Base-by-base conservation (phyloP, 2,797 vertebrate species). In the Eurystomus glaucurus region DNA sequence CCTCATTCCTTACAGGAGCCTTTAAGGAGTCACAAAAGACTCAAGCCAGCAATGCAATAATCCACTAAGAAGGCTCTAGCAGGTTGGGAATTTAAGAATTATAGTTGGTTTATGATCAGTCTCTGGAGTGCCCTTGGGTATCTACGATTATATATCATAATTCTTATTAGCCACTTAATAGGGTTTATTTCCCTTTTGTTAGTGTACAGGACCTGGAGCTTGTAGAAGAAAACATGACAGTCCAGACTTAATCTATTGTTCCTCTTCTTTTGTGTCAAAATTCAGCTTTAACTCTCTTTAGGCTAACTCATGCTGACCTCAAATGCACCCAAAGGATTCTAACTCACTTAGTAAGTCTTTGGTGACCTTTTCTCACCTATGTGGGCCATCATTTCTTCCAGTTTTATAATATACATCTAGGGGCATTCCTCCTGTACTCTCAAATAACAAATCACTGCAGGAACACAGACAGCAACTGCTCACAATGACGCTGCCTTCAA, bases 401-500 rank as follows among this genome's bases (percentile, higher is more conserved):
- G 33, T 74, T 94, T 92, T 82, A 71, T 74, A 41, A 96, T 92
- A 90, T 17, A 82, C 71, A 88, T 92, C 70, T 66, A 82, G 28
- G 37, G 62, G 60, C 74, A 69, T 50, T 91, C 50, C 91, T 89
- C 65, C 80, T 48, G 29, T 69, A 84, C 37, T 84, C 75, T 88
- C 74, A 70, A 88, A 95, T 85, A 74, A 88, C 92, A 85, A 60
- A 92, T 94, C 80, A 66, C 90, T 76, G 70, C 85, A 89, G 66
- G 23, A 96, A 86, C 57, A 94, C 29, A 84, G 93, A 93, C 65
- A 90, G 85, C 71, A 94, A 94, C 48, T 66, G 77, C 83, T 96
- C 88, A 88, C 74, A 79, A 70, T 46, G 46, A 88, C 5, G 0
- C 74, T 70, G 80, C 78, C 60, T 96, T 78, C 88, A 91, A 71